Conservation (phyloP, 2,113 vertebrate species). For the Myiopsitta monachus region DNA sequence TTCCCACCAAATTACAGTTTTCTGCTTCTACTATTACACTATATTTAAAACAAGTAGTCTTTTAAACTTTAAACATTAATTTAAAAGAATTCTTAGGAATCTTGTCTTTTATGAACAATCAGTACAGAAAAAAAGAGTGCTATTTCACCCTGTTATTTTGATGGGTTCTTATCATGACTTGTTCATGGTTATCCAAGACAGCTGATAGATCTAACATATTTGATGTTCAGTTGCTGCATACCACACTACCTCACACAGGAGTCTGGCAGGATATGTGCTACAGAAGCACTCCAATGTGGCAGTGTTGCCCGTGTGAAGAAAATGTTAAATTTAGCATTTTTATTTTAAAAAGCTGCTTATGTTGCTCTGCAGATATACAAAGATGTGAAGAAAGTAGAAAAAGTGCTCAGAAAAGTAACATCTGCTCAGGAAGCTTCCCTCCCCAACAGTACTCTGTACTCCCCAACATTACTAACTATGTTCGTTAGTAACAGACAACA, state of each 20-base stretch:
- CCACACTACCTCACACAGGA: slow-evolving; percentile 2
- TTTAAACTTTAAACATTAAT: neutral
- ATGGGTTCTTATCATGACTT: neutral
- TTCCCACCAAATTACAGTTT: neutral
- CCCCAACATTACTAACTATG: neutral
- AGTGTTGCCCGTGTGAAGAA: slow-evolving; percentile 40
- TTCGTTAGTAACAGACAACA: neutral
- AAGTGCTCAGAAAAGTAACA: slow-evolving; percentile 13
- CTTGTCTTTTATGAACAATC: neutral
- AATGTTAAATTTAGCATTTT: slow-evolving; percentile 46
- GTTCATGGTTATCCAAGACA: neutral
- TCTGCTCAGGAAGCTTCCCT: neutral
- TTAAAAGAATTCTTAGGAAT: neutral
- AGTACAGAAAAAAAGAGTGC: neutral
- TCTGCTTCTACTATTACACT: neutral
- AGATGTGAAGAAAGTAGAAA: slow-evolving; percentile 7
- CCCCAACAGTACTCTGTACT: neutral
- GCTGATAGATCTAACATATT: slow-evolving; percentile 8
- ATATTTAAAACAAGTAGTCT: neutral
- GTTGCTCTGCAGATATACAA: slow-evolving; percentile 19
- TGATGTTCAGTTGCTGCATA: slow-evolving; percentile 5
- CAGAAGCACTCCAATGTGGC: slow-evolving; percentile 43
- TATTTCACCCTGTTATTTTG: neutral
- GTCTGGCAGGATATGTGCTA: slow-evolving; percentile 54
- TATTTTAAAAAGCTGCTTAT: slow-evolving; percentile 47